A percentile compares a stretch with the other conserved stretches of the same genome.
These are phyloP conservation scores for Uloborus plumipes DNA, from an alignment of 2,888 invertebrate genomes.

Conservation along the genomic window DNA sequence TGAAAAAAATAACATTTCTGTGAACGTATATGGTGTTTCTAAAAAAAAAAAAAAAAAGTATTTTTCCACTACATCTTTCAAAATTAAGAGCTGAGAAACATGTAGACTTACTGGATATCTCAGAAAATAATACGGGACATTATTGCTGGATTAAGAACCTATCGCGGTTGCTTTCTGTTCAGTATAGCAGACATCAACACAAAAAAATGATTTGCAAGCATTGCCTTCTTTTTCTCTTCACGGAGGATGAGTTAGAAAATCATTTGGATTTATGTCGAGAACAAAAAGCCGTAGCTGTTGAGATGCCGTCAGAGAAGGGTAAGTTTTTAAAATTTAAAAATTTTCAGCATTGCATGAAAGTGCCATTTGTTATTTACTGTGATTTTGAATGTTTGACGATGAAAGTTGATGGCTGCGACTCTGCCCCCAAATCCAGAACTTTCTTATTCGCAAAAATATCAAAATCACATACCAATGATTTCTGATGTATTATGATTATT, in stretches of 20 bases:
- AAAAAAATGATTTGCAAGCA: not conserved
- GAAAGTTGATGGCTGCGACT: not conserved
- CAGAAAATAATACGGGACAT: not conserved
- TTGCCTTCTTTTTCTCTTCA: not conserved
- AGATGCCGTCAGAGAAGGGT: slow-evolving; percentile 2
- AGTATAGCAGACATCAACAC: not conserved
- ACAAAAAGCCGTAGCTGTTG: not conserved
- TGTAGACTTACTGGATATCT: not conserved
- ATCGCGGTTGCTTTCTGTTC: not conserved
- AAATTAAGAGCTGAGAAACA: not conserved
- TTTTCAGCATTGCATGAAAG: not conserved
- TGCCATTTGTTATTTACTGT: slow-evolving; percentile 11
- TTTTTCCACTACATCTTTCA: not conserved
- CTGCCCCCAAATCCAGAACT: not conserved
- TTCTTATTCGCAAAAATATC: not conserved
- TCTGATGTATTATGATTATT: not conserved
- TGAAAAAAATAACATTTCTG: slow-evolving; percentile 6
- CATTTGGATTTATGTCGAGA: not conserved
- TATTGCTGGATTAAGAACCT: not conserved
- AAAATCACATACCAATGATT: not conserved
- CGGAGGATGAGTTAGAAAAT: not conserved
- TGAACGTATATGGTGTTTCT: not conserved
- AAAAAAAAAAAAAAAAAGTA: not conserved
- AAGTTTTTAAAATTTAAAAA: slow-evolving; percentile 4
- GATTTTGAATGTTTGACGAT: slow-evolving; percentile 11